Base-by-base conservation (phyloP, 2,797 vertebrate species). In the Otus scops region DNA sequence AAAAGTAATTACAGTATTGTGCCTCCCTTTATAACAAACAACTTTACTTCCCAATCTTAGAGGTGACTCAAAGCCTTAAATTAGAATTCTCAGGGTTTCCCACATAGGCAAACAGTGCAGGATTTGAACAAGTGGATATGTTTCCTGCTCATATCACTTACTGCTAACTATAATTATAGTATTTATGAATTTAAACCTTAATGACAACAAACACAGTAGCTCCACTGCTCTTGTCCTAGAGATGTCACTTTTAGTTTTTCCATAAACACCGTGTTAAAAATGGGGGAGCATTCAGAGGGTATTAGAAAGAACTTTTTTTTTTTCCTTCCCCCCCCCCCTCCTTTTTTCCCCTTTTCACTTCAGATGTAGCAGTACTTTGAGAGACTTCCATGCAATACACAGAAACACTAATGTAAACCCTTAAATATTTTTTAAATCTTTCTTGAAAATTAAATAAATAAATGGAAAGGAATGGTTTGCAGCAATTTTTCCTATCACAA, bases 1-100 rank as follows among this genome's bases (percentile, higher is more conserved):
- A 97, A 97, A 96, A 81, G 92, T 95, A 97, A 96, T 97, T 95
- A 95, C 81, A 93, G 95, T 91, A 89, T 89, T 95, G 71, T 95
- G 81, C 81, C 53, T 97, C 70, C 74, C 64, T 94, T 95, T 95
- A 83, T 92, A 86, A 84, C 50, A 95, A 90, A 69, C 53, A 94
- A 32, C 54, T 93, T 60, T 36, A 63, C 51, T 92, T 83, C 50
- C 38, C 89, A 84, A 45, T 68, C 61, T 88, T 92, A 96, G 89
- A 94, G 94, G 79, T 97, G 82, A 93, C 75, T 71, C 88, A 82
- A 95, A 92, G 74, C 48, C 79, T 78, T 93, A 88, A 95, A 97
- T 83, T 92, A 96, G 61, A 93, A 95, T 96, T 95, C 89, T 96
- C 45, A 95, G 70, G 18, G 56, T 92, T 94, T 95, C 64, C 68